Conservation (phyloP, 1,140 invertebrate genomes). For the Pollicipes pollicipes region DNA sequence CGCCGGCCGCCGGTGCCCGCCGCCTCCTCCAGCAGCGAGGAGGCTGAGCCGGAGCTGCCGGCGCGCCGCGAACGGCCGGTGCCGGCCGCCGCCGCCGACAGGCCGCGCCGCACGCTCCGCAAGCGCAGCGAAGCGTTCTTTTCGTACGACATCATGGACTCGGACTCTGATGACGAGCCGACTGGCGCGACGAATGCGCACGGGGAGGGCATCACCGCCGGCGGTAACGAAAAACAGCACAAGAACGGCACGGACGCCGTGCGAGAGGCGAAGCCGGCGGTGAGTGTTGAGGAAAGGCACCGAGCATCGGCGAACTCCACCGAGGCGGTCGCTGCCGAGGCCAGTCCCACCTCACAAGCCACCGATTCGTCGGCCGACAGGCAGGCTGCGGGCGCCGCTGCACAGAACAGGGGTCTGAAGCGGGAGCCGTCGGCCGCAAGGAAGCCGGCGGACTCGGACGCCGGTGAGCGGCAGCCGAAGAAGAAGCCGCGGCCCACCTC, state of each 20-base stretch:
- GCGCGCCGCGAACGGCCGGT: background rate
- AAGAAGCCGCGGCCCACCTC: background rate
- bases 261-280: no score
- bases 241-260: background rate
- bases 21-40: background rate
- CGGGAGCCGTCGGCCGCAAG: background rate
- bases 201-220: background rate
- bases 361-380: no score
- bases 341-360: background rate
- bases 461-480: background rate
- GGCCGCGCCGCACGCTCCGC: background rate
- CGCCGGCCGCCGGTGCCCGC: background rate
- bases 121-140: slow-evolving; percentile 1
- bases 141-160: background rate
- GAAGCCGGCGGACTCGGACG: background rate
- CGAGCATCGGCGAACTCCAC: background rate
- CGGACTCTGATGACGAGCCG: background rate
- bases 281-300: background rate
- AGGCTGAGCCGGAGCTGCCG: no score
- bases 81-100: background rate
- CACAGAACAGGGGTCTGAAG: background rate
- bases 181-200: background rate
- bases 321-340: background rate
- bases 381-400: no score
- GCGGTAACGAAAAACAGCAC: no score